phyloP scores from a whole-genome alignment of 2,797 vertebrate species.

The Sebastes oblongus region DNA sequence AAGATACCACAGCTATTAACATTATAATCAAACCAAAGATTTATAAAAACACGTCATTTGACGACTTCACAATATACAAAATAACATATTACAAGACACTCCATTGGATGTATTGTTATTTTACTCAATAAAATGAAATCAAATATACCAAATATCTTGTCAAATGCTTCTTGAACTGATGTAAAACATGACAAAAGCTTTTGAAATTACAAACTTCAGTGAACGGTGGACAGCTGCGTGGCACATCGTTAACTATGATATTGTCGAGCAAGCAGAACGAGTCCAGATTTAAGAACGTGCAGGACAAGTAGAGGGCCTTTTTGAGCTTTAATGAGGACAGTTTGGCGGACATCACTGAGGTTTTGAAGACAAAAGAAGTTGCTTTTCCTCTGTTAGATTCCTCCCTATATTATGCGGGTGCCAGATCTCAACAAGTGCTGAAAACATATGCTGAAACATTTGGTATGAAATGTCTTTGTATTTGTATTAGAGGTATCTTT shows the following conservation, averaged over 20 bases:
- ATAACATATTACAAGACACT: neutral
- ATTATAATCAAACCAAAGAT: neutral
- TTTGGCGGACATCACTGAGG: neutral
- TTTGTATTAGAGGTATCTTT: neutral
- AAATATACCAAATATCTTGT: neutral
- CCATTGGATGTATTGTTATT: neutral
- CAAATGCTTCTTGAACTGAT: neutral
- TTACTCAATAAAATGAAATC: conserved; percentile 5
- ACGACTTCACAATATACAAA: neutral
- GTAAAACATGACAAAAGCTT: neutral
- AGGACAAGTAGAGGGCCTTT: neutral
- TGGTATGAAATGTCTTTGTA: neutral
- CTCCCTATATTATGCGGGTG: neutral
- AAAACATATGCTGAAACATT: neutral
- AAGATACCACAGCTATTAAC: neutral
- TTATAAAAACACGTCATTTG: neutral
- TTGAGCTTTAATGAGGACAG: neutral
- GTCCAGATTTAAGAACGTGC: neutral
- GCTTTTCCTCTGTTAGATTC: neutral
- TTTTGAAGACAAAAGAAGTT: neutral
- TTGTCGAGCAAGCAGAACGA: neutral
- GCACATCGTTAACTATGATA: neutral
- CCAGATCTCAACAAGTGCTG: neutral
- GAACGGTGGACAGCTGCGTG: neutral
- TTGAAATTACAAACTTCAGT: neutral